A percentile compares a stretch with the other conserved stretches of the same genome.
These are phyloP conservation scores for Elegia similella DNA, from an alignment of 2,888 invertebrate species.

Conservation along the genomic window DNA sequence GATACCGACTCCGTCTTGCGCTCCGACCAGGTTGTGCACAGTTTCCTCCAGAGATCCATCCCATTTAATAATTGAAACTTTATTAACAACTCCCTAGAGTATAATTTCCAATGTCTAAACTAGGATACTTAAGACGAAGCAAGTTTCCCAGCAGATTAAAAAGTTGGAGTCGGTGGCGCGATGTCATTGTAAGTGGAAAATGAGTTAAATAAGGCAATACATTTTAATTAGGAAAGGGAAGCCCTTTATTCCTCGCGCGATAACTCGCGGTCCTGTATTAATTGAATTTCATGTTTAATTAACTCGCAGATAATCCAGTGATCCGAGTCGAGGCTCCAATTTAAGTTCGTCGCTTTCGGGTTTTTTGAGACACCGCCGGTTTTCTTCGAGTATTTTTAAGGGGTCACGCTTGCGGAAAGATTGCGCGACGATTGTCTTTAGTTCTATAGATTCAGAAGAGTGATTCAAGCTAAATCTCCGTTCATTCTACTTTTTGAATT, in stretches of 20 bases:
- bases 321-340: conserved; percentile 56
- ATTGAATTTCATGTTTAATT: conserved; percentile 82
- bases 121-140: conserved; percentile 54
- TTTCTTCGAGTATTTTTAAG: conserved; percentile 27
- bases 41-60: conserved; percentile 42
- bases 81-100: conserved; percentile 22
- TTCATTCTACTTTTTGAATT: no score
- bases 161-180: conserved; percentile 78
- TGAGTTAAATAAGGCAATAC: conserved; percentile 82
- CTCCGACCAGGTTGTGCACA: conserved; percentile 60
- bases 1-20: conserved; percentile 54
- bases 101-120: conserved; percentile 23
- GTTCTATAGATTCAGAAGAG: no score
- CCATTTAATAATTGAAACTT: conserved; percentile 32
- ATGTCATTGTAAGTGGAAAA: conserved; percentile 80
- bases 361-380: conserved; percentile 42
- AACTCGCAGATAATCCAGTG: conserved; percentile 73
- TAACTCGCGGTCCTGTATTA: conserved; percentile 77
- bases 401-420: no score
- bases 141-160: conserved; percentile 74
- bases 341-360: conserved; percentile 51
- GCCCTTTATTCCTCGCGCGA: conserved; percentile 77
- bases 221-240: conserved; percentile 80
- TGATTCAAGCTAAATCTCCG: no score
- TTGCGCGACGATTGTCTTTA: conserved; percentile 17